phyloP scores from a whole-genome alignment of 2,888 invertebrate species.

The Rhagonycha lutea region DNA sequence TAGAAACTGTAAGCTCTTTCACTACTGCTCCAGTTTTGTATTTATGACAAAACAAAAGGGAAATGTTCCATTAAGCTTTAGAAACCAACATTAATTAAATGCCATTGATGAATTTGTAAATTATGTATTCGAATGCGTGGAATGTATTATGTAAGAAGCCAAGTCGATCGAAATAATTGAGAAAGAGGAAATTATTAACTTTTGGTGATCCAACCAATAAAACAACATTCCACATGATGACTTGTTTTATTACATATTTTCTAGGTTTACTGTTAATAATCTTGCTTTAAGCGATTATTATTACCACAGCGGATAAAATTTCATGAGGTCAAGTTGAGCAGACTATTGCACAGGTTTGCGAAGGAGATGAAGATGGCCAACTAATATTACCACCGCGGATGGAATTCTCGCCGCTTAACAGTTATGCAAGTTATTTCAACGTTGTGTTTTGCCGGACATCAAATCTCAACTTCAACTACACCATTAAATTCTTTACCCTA shows the following conservation, averaged over 20 bases:
- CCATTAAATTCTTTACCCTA: slow-evolving; percentile 16
- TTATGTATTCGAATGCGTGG: neutral
- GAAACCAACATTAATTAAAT: neutral
- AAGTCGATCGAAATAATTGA: neutral
- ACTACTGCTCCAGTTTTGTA: neutral
- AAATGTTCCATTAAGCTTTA: neutral
- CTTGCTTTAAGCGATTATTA: slow-evolving; percentile 7
- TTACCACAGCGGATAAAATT: slow-evolving; percentile 27
- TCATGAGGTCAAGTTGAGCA: slow-evolving; percentile 32
- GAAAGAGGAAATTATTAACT: neutral
- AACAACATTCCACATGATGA: neutral
- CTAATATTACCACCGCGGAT: slow-evolving; percentile 19
- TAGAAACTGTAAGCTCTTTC: neutral
- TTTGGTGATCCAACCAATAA: neutral
- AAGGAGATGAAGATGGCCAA: slow-evolving; percentile 3
- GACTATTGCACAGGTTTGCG: slow-evolving; percentile 21
- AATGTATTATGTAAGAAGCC: neutral
- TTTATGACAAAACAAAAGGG: neutral
- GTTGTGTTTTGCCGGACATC: slow-evolving; percentile 12
- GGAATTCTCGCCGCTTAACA: slow-evolving; percentile 32
- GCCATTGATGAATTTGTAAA: neutral
- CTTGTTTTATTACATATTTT: neutral
- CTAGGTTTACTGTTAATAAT: slow-evolving; percentile 1
- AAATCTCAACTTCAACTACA: slow-evolving; percentile 15
- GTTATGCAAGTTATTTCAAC: slow-evolving; percentile 37